Conservation (phyloP, 2,888 invertebrate species). For the Odontothrips loti region DNA sequence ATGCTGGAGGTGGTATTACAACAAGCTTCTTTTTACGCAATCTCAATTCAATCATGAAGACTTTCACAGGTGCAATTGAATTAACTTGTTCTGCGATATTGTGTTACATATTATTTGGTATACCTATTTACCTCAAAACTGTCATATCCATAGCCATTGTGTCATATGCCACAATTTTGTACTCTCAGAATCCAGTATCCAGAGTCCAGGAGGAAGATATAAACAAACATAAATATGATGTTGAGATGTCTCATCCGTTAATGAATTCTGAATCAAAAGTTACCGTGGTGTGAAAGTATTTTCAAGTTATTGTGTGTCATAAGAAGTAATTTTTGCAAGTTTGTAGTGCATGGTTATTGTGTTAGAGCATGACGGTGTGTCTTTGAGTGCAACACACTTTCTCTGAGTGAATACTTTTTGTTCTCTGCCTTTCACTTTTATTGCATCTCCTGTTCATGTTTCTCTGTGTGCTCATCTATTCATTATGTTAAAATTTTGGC, state of each 20-base stretch:
- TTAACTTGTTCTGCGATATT: conserved; percentile 84
- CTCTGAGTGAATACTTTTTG: no score
- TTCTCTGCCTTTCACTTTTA: no score
- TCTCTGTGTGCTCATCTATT: no score
- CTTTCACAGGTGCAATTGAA: conserved; percentile 91
- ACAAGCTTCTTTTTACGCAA: conserved; percentile 91
- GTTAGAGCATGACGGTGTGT: no score
- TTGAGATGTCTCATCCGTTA: background rate
- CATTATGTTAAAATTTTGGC: no score
- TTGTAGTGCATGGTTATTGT: no score
- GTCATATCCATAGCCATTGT: conserved; percentile 76
- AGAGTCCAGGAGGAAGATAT: conserved; percentile 26
- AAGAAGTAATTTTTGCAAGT: no score
- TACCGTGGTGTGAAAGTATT: background rate
- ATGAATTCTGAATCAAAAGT: background rate
- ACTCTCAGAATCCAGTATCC: conserved; percentile 83
- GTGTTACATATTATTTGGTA: conserved; percentile 79
- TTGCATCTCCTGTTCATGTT: no score
- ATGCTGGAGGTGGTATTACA: conserved; percentile 85
- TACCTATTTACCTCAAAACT: conserved; percentile 78
- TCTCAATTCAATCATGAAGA: conserved; percentile 91
- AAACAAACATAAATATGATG: background rate
- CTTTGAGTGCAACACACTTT: no score
- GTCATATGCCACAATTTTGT: conserved; percentile 75
- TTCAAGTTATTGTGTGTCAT: no score